Conservation (phyloP, 1,140 invertebrate species). For the Pseudomyrmex cubaensis region DNA sequence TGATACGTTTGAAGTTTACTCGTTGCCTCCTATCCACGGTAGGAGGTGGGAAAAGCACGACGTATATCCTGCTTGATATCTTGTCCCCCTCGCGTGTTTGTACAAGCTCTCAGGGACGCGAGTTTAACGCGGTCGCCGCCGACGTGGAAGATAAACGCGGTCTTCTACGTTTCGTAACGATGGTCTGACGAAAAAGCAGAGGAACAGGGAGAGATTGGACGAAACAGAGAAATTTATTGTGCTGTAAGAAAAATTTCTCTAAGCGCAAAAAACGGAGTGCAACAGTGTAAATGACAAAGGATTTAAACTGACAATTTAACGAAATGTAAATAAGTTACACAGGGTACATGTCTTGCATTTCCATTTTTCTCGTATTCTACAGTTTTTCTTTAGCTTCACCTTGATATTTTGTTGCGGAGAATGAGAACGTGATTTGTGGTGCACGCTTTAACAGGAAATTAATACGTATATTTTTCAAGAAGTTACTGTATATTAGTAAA, state of each 20-base stretch:
- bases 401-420: no score
- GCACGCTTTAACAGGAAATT: no score
- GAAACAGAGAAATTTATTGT: conserved; percentile 44
- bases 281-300: conserved; percentile 41
- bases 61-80: conserved; percentile 65
- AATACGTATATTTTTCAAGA: no score
- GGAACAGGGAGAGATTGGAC: not conserved
- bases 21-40: conserved; percentile 58
- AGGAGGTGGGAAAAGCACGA: conserved; percentile 45
- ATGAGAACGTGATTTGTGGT: not conserved
- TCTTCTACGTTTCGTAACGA: conserved; percentile 57
- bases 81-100: conserved; percentile 53
- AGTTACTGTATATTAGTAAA: no score
- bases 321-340: conserved; percentile 47
- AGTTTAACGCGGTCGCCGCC: conserved; percentile 55
- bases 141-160: conserved; percentile 55
- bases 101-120: conserved; percentile 57
- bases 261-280: conserved; percentile 23
- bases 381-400: not conserved
- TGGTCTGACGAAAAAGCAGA: conserved; percentile 39
- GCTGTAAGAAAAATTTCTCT: conserved; percentile 23
- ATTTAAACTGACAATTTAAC: conserved; percentile 54
- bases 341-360: not conserved
- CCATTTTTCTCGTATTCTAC: not conserved
- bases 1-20: conserved; percentile 72